These are phyloP conservation scores for Perca schrenkii DNA, from an alignment of 2,113 vertebrate species.

Conservation along the genomic window DNA sequence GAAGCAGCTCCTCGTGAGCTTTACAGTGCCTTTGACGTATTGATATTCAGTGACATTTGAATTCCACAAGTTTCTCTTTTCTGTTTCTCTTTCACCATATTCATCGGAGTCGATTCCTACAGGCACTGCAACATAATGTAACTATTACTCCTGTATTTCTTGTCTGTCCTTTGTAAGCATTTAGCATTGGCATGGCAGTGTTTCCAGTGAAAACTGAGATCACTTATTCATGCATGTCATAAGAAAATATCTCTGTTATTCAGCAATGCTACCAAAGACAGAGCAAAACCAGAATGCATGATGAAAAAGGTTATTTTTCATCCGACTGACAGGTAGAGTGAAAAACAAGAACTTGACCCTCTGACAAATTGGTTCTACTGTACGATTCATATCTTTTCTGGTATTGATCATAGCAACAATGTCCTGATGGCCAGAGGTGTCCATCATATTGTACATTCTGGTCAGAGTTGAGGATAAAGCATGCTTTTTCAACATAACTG, in stretches of 20 bases:
- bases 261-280: constrained; percentile 19
- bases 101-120: constrained; percentile 14
- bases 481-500: background rate
- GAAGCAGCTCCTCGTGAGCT: constrained; percentile 25
- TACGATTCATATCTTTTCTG: constrained; percentile 61
- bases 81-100: background rate
- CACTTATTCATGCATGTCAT: constrained; percentile 18
- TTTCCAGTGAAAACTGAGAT: constrained; percentile 20
- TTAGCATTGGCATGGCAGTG: constrained; percentile 2
- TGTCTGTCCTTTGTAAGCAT: constrained; percentile 11
- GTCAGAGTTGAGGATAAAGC: constrained; percentile 21
- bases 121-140: constrained; percentile 1
- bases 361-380: constrained; percentile 59
- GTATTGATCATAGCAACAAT: constrained; percentile 60
- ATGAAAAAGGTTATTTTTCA: constrained; percentile 31
- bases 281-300: constrained; percentile 13
- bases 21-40: constrained; percentile 26
- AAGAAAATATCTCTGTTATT: constrained; percentile 48
- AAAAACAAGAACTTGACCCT: constrained; percentile 46
- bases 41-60: constrained; percentile 73
- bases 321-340: constrained; percentile 46
- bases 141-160: background rate
- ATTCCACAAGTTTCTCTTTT: constrained; percentile 34
- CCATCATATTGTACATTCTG: constrained; percentile 61
- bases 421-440: constrained; percentile 52